Evolutionary conservation across 2,113 vertebrate genomes (phyloP).

Genomic region (Vireo altiloquus): DNA sequence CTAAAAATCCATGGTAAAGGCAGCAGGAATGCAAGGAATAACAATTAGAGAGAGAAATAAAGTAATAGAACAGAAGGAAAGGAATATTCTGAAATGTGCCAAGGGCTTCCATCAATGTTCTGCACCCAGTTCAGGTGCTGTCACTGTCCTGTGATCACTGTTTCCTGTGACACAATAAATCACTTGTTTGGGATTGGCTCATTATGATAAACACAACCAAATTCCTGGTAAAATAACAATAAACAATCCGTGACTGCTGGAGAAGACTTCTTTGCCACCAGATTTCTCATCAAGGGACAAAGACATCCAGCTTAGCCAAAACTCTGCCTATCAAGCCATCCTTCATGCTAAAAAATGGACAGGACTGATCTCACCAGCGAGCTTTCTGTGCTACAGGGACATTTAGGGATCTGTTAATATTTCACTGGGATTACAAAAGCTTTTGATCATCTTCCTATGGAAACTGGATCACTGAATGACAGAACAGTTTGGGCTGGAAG

Average conservation of each 20-base stretch:
- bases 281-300: neutral
- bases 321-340: neutral
- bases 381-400: neutral
- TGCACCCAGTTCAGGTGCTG: neutral
- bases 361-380: neutral
- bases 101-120: neutral
- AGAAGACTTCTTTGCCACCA: neutral
- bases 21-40: neutral
- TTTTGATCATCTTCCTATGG: fast-evolving
- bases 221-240: neutral
- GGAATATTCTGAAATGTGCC: neutral
- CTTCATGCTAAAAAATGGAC: neutral
- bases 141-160: neutral
- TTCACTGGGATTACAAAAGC: neutral
- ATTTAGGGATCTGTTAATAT: neutral
- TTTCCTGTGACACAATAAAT: neutral
- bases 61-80: neutral
- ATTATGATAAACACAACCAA: neutral
- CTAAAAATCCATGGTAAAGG: neutral
- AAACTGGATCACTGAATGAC: neutral
- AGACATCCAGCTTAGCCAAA: neutral
- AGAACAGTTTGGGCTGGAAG: neutral
- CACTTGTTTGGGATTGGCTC: neutral
- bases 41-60: neutral
- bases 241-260: neutral